These are phyloP conservation scores for Falcaria lacertinaria DNA, from an alignment of 2,888 invertebrate species.

Conservation along the genomic window DNA sequence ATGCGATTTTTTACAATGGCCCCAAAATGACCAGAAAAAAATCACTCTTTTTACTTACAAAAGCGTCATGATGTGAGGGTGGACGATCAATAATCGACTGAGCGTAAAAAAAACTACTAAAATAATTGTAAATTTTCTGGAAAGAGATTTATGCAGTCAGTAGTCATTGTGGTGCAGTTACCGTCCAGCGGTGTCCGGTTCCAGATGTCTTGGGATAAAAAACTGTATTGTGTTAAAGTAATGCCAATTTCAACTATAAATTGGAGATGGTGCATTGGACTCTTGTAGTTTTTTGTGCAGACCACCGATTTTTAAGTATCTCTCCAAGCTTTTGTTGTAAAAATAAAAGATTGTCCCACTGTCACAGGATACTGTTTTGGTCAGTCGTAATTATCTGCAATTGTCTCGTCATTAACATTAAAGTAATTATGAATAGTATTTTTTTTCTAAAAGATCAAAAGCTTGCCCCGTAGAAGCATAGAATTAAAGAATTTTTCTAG, in stretches of 20 bases:
- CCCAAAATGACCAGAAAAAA: conserved; percentile 75
- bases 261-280: conserved; percentile 3
- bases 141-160: conserved; percentile 72
- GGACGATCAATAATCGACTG: conserved; percentile 66
- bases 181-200: conserved; percentile 62
- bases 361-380: neutral
- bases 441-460: no score
- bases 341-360: neutral
- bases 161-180: conserved; percentile 66
- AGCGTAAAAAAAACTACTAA: conserved; percentile 48
- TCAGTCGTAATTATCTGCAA: neutral
- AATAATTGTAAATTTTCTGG: conserved; percentile 72
- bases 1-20: conserved; percentile 70
- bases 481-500: no score
- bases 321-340: conserved; percentile 14
- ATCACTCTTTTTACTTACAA: conserved; percentile 64
- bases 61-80: conserved; percentile 66
- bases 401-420: neutral
- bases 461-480: no score
- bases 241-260: conserved; percentile 35
- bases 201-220: conserved; percentile 58
- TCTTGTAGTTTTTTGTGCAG: conserved; percentile 23
- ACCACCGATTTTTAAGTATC: conserved; percentile 26
- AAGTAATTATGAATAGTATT: no score
- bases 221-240: conserved; percentile 13